phyloP scores from a whole-genome alignment of 1,140 invertebrate species.

The Cecropterus lyciades region DNA sequence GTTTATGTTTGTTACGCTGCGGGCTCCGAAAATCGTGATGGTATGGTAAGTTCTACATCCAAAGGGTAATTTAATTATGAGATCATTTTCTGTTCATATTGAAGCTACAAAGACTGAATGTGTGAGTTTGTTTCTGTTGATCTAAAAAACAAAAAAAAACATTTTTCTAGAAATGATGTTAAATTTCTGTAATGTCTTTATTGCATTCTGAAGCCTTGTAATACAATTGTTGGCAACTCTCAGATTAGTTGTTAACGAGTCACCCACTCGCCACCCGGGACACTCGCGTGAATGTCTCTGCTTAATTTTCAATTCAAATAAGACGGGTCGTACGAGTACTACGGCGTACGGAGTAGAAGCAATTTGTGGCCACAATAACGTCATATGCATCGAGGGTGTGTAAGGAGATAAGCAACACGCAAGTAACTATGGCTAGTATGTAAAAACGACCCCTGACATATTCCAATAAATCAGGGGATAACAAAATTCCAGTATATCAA shows the following conservation, averaged over 20 bases:
- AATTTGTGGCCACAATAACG: slow-evolving; percentile 34
- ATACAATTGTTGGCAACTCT: slow-evolving; percentile 24
- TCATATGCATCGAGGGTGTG: slow-evolving; percentile 29
- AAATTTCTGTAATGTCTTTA: no score
- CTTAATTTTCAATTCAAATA: slow-evolving; percentile 65
- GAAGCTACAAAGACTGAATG: no score
- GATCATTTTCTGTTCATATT: no score
- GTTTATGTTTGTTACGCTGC: no score
- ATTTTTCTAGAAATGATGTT: no score
- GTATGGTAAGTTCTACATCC: no score
- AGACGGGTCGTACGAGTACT: slow-evolving; percentile 40
- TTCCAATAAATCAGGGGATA: neutral
- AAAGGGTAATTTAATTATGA: no score
- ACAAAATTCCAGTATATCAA: neutral
- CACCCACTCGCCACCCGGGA: slow-evolving; percentile 8
- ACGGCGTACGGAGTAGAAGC: slow-evolving; percentile 24
- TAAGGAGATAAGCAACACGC: slow-evolving; percentile 24
- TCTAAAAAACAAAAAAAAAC: no score
- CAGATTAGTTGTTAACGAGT: slow-evolving; percentile 7
- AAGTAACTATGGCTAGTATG: neutral
- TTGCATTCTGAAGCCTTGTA: neutral
- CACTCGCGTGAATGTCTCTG: slow-evolving; percentile 44
- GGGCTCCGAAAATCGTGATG: no score
- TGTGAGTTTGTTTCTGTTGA: no score
- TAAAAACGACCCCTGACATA: neutral